Conservation (phyloP, 2,113 vertebrate species). For the Trematocara stigmaticum region DNA sequence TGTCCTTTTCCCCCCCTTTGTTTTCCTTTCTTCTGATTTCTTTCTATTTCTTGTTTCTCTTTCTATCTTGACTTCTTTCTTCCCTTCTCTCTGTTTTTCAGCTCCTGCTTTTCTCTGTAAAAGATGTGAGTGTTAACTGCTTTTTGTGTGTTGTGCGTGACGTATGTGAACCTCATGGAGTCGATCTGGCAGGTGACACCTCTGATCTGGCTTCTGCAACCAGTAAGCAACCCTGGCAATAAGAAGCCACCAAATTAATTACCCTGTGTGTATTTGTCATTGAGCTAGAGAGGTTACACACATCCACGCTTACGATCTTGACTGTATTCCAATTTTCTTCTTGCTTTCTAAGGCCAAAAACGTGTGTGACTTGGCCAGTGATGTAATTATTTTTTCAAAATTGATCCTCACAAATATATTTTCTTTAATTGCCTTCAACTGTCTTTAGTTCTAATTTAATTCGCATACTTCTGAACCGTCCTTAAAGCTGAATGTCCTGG, state of each 20-base stretch:
- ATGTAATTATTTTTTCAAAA: neutral
- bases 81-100: neutral
- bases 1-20: neutral
- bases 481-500: neutral
- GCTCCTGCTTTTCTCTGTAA: neutral
- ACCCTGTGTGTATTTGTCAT: neutral
- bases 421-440: neutral
- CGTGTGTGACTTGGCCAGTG: neutral
- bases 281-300: neutral
- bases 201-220: constrained; percentile 42
- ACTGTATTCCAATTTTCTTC: neutral
- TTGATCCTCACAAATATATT: neutral
- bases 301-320: neutral
- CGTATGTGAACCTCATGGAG: neutral
- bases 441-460: neutral
- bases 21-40: neutral
- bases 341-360: neutral
- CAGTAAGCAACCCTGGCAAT: constrained; percentile 67
- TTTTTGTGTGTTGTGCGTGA: neutral
- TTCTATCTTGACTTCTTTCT: neutral
- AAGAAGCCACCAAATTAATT: constrained; percentile 55
- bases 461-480: neutral
- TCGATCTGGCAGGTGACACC: constrained; percentile 56
- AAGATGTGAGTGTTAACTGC: neutral
- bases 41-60: neutral